Percentiles rank a stretch among this genome's conserved stretches.
Evolutionary conservation across 2,113 vertebrate species (phyloP).

Genomic region (Hemiscyllium ocellatum): DNA sequence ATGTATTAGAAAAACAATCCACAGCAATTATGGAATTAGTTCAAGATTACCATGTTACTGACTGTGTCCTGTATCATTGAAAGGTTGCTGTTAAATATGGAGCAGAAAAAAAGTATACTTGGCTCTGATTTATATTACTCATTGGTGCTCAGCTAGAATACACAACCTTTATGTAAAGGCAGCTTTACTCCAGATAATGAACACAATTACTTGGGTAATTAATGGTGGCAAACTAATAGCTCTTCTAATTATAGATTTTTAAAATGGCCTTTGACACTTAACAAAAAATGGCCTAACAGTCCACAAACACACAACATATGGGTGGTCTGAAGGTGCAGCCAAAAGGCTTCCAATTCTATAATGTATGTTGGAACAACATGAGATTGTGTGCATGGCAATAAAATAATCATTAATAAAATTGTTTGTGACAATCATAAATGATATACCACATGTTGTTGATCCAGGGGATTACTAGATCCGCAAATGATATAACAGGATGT

Average conservation of each 20-base stretch:
- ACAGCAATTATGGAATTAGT: slow-evolving; percentile 28
- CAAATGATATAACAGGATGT: slow-evolving; percentile 8
- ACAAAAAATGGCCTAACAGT: slow-evolving; percentile 20
- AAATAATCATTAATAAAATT: slow-evolving; percentile 26
- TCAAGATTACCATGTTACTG: slow-evolving; percentile 1
- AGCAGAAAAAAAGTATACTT: background rate
- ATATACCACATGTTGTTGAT: slow-evolving; percentile 13
- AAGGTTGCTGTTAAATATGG: background rate
- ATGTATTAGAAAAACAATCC: background rate
- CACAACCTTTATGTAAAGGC: background rate
- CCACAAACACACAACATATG: background rate
- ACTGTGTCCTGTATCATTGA: background rate
- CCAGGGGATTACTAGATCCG: background rate
- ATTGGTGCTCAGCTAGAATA: background rate
- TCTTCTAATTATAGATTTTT: slow-evolving; percentile 22
- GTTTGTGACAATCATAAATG: slow-evolving; percentile 17
- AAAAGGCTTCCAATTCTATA: slow-evolving; percentile 7
- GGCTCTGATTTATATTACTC: background rate
- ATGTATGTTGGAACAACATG: slow-evolving; percentile 12
- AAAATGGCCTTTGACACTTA: slow-evolving; percentile 10
- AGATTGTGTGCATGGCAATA: slow-evolving; percentile 5
- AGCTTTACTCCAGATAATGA: background rate
- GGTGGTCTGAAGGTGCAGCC: background rate
- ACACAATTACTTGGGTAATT: slow-evolving; percentile 30
- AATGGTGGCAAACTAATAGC: slow-evolving; percentile 13